Percentiles rank a stretch among this genome's conserved stretches.
Conservation (phyloP, 2,888 invertebrate species). For the Gari tellinella region DNA sequence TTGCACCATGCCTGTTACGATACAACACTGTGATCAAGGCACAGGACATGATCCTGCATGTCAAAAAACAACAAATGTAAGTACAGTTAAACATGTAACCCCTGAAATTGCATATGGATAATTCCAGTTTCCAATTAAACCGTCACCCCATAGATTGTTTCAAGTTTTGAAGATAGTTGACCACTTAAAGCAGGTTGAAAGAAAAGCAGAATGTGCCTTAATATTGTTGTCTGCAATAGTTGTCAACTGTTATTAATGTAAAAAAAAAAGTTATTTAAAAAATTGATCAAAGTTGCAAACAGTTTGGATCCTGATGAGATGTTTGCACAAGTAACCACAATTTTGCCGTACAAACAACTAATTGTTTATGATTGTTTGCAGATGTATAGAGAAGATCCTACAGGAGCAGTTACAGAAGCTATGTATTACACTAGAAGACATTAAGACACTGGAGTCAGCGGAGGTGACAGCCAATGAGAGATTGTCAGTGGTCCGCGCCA, state of each 20-base stretch:
- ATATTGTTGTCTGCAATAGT: no score
- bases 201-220: no score
- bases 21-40: conserved; percentile 95
- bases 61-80: conserved; percentile 92
- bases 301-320: no score
- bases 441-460: conserved; percentile 93
- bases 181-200: no score
- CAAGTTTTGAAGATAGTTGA: no score
- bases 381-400: conserved; percentile 94
- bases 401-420: conserved; percentile 93
- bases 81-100: no score
- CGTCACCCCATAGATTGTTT: no score
- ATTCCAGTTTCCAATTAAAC: no score
- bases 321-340: no score
- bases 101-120: no score
- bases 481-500: conserved; percentile 89
- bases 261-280: neutral
- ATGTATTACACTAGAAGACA: conserved; percentile 93
- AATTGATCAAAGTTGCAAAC: no score
- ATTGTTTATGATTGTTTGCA: conserved; percentile 67
- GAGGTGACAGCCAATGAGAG: conserved; percentile 93
- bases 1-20: conserved; percentile 96
- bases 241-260: neutral
- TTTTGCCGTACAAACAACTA: no score
- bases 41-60: conserved; percentile 95